Evolutionary conservation across 1,140 invertebrate genomes (phyloP).

Genomic region (Bradynema listronoti): DNA sequence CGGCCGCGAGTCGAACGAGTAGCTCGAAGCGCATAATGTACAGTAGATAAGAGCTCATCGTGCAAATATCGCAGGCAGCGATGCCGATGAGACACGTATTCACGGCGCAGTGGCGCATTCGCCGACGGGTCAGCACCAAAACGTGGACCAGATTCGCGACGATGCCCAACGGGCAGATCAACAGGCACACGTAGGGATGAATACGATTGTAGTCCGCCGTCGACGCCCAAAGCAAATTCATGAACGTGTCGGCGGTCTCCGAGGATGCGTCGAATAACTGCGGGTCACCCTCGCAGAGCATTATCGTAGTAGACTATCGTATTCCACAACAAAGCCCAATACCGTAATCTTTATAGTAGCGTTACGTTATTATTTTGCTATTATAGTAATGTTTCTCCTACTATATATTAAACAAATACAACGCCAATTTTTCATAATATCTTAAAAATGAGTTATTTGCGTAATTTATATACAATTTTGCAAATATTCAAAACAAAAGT

Average conservation of each 20-base stretch:
- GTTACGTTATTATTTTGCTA: too few species aligned
- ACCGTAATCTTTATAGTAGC: too few species aligned
- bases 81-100: constrained; percentile 45
- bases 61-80: constrained; percentile 44
- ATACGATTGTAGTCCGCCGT: constrained; percentile 34
- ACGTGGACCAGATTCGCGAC: constrained; percentile 46
- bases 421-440: too few species aligned
- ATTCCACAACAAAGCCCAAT: too few species aligned
- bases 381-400: too few species aligned
- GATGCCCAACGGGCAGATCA: constrained; percentile 44
- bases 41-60: constrained; percentile 42
- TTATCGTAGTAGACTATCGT: too few species aligned
- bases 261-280: constrained; percentile 38
- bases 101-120: constrained; percentile 44
- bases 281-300: constrained; percentile 42
- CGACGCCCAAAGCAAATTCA: constrained; percentile 30
- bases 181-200: constrained; percentile 41
- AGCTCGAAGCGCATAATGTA: constrained; percentile 50
- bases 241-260: constrained; percentile 23
- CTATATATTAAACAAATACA: too few species aligned
- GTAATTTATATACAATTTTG: too few species aligned
- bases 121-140: constrained; percentile 40
- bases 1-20: constrained; percentile 15
- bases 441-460: too few species aligned
- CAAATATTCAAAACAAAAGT: too few species aligned